Base-by-base conservation (phyloP, 2,113 vertebrate species). In the Nothoprocta perdicaria region DNA sequence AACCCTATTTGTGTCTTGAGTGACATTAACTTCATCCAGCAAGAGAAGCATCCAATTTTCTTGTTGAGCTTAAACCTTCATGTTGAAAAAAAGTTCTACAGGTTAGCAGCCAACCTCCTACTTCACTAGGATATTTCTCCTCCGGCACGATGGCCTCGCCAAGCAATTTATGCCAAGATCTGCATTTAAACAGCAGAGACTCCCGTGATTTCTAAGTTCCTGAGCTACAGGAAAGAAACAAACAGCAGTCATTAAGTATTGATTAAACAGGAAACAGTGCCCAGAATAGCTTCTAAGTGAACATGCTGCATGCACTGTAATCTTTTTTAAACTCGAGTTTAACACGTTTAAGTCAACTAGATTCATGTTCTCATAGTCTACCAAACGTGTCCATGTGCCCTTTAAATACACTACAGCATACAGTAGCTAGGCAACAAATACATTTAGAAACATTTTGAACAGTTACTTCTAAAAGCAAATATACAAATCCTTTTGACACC, bases 401-500 rank as follows among this genome's bases (percentile, higher is more conserved):
- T 97, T 96, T 92, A 93, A 94, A 97, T 41, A 90, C 35, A 86
- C 87, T 92, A 76, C 63, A 94, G 83, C 67, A 94, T 57, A 95
- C 90, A 95, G 86, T 93, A 97, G 90, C 93, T 91, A 96, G 90
- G 96, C 96, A 96, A 98, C 96, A 97, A 95, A 97, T 82, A 97
- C 92, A 98, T 96, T 67, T 62, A 95, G 95, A 97, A 96, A 98
- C 97, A 97, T 94, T 97, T 95, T 96, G 81, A 97, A 97, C 94
- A 97, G 97, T 97, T 97, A 98, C 97, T 98, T 98, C 98, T 98
- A 97, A 97, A 98, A 99, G 97, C 98, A 98, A 98, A 98, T 99
- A 99, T 99, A 99, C 99, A 99, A 99, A 99, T 99, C 98, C 99
- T 99, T 98, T 98, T 86, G 98, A 98, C 98, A 98, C 98, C 97